A percentile compares a stretch with the other conserved stretches of the same genome.
Evolutionary conservation across 1,140 invertebrate genomes (phyloP).

Genomic region (Platorchestia sp.): DNA sequence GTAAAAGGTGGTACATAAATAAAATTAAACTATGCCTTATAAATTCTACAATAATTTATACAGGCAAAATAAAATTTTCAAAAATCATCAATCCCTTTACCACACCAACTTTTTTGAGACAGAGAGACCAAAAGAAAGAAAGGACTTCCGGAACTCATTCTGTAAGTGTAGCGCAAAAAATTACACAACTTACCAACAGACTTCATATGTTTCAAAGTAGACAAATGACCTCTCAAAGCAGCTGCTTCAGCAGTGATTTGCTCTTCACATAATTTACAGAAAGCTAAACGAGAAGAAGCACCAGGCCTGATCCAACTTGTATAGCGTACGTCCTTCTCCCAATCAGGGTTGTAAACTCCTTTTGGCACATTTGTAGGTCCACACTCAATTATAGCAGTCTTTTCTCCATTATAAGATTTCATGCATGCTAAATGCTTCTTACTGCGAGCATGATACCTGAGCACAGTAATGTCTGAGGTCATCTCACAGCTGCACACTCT

Average conservation of each 20-base stretch:
- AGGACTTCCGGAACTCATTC: too few species aligned
- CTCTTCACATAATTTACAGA: not conserved
- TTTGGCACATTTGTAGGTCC: not conserved
- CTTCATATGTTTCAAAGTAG: not conserved
- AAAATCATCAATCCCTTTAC: too few species aligned
- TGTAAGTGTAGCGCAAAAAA: too few species aligned
- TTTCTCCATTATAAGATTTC: not conserved
- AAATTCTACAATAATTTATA: not conserved
- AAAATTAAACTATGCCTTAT: not conserved
- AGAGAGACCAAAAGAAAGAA: not conserved
- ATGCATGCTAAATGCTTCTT: not conserved
- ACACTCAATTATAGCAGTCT: not conserved
- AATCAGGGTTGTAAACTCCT: not conserved
- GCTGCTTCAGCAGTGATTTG: not conserved
- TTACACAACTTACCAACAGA: not conserved
- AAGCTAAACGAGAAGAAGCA: not conserved
- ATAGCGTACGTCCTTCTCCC: conserved; percentile 2
- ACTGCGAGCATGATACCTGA: conserved; percentile 11
- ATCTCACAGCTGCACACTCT: not conserved
- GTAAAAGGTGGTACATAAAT: not conserved
- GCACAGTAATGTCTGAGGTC: conserved; percentile 8
- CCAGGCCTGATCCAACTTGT: not conserved
- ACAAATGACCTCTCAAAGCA: conserved; percentile 7
- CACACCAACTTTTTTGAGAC: not conserved
- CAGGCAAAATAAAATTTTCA: not conserved